These are phyloP conservation scores for Eremobia ochroleuca DNA, from an alignment of 2,888 invertebrate species.

Conservation along the genomic window DNA sequence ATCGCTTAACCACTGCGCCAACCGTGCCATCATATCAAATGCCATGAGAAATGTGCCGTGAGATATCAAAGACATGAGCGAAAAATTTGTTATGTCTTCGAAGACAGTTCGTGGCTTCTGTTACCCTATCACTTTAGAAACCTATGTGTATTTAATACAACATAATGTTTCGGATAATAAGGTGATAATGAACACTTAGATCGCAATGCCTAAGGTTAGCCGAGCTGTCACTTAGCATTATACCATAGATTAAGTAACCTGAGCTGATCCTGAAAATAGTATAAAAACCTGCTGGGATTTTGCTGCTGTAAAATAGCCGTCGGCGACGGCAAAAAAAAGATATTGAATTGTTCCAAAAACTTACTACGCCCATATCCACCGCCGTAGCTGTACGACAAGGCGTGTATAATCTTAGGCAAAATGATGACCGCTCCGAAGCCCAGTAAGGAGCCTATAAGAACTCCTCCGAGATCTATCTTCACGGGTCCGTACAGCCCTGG, in stretches of 20 bases:
- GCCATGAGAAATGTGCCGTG: too few relatives aligned
- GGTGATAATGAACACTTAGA: too few relatives aligned
- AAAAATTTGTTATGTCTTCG: too few relatives aligned
- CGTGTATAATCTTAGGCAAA: slow-evolving; percentile 94
- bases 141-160: too few relatives aligned
- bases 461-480: slow-evolving; percentile 95
- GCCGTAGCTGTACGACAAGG: slow-evolving; percentile 93
- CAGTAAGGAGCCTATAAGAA: slow-evolving; percentile 94
- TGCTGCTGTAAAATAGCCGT: not conserved
- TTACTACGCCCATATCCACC: slow-evolving; percentile 93
- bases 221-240: not conserved
- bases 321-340: not conserved
- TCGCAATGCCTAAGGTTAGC: too few relatives aligned
- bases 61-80: not conserved
- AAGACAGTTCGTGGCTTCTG: too few relatives aligned
- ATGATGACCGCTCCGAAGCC: slow-evolving; percentile 95
- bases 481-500: slow-evolving; percentile 93
- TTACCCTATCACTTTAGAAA: too few relatives aligned
- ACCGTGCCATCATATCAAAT: too few relatives aligned
- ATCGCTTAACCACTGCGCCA: too few relatives aligned
- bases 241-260: not conserved
- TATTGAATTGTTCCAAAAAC: slow-evolving; percentile 72
- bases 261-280: not conserved
- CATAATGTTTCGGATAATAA: too few relatives aligned
- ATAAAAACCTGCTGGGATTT: not conserved